Evolutionary conservation across 2,888 invertebrate genomes (phyloP).

Genomic region (Heliconius sara): DNA sequence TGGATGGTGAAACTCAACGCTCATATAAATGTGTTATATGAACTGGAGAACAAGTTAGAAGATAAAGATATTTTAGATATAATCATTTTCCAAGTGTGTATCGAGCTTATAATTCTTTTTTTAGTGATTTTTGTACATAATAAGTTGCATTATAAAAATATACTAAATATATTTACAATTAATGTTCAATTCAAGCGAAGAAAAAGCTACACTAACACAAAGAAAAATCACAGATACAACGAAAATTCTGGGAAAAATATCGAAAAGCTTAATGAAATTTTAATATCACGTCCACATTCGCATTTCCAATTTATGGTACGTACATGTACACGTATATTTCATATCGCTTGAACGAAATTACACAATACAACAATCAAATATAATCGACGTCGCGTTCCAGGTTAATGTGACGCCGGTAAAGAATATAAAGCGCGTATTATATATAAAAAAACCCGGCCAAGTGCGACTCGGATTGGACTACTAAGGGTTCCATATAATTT

Average conservation of each 20-base stretch:
- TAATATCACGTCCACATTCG: slow-evolving; percentile 19
- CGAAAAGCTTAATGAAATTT: slow-evolving; percentile 26
- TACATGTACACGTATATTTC: slow-evolving; percentile 15
- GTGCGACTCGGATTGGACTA: background rate
- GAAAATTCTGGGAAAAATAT: slow-evolving; percentile 11
- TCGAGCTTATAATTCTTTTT: background rate
- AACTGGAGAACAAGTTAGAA: background rate
- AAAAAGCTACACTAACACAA: background rate
- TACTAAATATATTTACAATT: background rate
- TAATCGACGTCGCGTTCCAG: slow-evolving; percentile 36
- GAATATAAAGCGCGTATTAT: slow-evolving; percentile 47
- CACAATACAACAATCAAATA: slow-evolving; percentile 40
- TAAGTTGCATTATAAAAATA: too few species aligned
- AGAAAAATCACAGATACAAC: background rate
- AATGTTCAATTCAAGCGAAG: background rate
- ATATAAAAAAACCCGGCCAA: slow-evolving; percentile 7
- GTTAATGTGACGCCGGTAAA: slow-evolving; percentile 44
- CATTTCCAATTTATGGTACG: slow-evolving; percentile 22
- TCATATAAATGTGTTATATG: too few species aligned
- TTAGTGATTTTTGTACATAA: too few species aligned
- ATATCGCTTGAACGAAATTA: slow-evolving; percentile 34
- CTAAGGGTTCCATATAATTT: background rate
- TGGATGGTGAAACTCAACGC: background rate
- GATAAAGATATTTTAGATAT: background rate
- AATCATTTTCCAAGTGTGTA: background rate